Base-by-base conservation (phyloP, 2,113 vertebrate species). In the Indicator maculatus region DNA sequence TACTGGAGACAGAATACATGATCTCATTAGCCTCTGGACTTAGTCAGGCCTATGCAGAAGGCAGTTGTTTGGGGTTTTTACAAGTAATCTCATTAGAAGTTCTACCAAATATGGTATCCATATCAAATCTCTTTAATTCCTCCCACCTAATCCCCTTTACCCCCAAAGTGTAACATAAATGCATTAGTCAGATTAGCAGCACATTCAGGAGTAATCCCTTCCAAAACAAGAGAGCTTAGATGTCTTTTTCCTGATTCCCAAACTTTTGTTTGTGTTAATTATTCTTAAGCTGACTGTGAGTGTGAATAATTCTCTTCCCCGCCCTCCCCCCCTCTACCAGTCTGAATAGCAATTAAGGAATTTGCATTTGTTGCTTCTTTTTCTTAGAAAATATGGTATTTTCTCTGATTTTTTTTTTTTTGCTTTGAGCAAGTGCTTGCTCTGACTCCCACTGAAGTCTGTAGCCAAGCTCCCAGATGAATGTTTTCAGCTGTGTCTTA, bases 121-220 rank as follows among this genome's bases (percentile, higher is more conserved):
- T 97, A 73, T 69, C 67, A 98, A 96, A 97, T 94, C 59, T 84
- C 60, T 92, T 96, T 97, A 93, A 95, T 92, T 93, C 78, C n/a
- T 96, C 88, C 36, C 83, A 91, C 63, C 50, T 85, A 97, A 97
- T 96, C 69, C 30, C 76, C 69, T 95, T 94, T 91, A 64, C 56
- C 82, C 85, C 72, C 70, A 83, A 93, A 96, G 28, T 89, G 63
- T 60, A 93, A 38, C 50, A 88, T 75, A 96, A 96, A 88, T 31
- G 12, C 92, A 88, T 93, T 93, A 92, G 56, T 61, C 67, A 96
- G 90, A 96, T 96, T 95, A 96, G 38, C 31, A 88, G 16, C 83
- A 88, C 66, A 83, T 92, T 93, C 53, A 96, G 19, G 28, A 90
- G 64, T 92, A 94, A 97, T 91, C 17, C 36, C 81, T 91, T 91